These are phyloP conservation scores for Sesia bembeciformis DNA, from an alignment of 2,888 invertebrate species.

Conservation along the genomic window DNA sequence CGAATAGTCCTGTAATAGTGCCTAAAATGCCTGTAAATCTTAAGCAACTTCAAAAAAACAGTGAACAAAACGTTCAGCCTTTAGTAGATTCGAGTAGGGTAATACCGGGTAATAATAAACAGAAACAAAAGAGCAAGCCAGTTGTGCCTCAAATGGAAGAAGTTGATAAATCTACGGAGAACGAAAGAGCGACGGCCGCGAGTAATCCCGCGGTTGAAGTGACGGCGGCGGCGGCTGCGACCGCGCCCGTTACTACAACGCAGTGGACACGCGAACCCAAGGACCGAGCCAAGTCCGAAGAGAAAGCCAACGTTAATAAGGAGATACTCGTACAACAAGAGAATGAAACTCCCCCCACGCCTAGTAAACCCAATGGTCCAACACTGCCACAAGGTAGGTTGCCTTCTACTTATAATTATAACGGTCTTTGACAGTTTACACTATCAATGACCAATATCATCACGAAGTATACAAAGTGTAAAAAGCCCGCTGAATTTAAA, in stretches of 20 bases:
- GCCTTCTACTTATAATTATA: neutral
- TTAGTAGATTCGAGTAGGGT: constrained; percentile 55
- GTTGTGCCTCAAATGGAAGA: constrained; percentile 46
- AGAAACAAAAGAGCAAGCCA: constrained; percentile 41
- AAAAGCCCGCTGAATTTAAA: no score
- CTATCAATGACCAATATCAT: no score
- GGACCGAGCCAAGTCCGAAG: constrained; percentile 36
- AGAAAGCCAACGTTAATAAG: constrained; percentile 17
- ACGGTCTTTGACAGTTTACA: neutral
- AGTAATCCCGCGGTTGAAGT: constrained; percentile 1
- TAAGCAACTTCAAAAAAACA: constrained; percentile 54
- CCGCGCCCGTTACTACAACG: constrained; percentile 28
- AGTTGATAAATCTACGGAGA: constrained; percentile 29
- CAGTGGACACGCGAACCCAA: constrained; percentile 44
- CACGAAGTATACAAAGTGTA: no score
- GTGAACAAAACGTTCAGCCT: constrained; percentile 41
- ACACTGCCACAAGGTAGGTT: constrained; percentile 34
- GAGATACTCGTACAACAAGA: constrained; percentile 19
- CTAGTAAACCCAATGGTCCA: constrained; percentile 37
- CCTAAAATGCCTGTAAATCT: constrained; percentile 65
- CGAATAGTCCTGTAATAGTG: constrained; percentile 79
- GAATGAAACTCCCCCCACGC: constrained; percentile 15
- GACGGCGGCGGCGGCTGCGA: constrained; percentile 5
- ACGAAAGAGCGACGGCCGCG: constrained; percentile 12
- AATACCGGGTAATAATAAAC: constrained; percentile 41